Percentiles rank a stretch among this genome's conserved stretches.
Evolutionary conservation across 2,888 invertebrate genomes (phyloP).

Genomic region (Lithosia quadra): DNA sequence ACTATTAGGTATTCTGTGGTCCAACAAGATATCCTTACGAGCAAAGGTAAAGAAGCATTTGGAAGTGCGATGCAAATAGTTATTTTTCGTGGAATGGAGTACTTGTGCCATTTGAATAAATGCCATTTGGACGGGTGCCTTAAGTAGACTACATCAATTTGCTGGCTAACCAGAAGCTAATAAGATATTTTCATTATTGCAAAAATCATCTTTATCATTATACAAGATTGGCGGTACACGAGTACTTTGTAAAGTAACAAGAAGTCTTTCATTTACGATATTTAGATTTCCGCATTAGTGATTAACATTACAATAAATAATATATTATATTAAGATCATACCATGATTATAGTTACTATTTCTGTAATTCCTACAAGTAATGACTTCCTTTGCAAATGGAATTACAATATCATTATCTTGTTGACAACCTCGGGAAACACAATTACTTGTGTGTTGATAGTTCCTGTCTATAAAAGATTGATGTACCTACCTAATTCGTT

Average conservation of each 20-base stretch:
- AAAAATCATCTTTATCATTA: conserved; percentile 4
- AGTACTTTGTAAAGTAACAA: conserved; percentile 14
- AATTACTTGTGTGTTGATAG: conserved; percentile 23
- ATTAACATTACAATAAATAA: conserved; percentile 42
- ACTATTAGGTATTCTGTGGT: too few relatives aligned
- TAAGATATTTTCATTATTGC: too few relatives aligned
- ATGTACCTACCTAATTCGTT: too few relatives aligned
- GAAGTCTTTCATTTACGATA: conserved; percentile 27
- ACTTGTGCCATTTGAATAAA: too few relatives aligned
- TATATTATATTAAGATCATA: conserved; percentile 30
- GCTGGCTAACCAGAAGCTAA: too few relatives aligned
- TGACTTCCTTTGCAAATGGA: conserved; percentile 55
- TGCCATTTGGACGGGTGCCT: too few relatives aligned
- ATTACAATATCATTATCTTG: conserved; percentile 57
- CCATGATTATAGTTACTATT: conserved; percentile 18
- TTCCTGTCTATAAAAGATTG: too few relatives aligned
- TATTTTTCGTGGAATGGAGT: too few relatives aligned
- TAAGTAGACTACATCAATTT: too few relatives aligned
- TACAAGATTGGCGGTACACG: conserved; percentile 8
- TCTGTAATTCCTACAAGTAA: conserved; percentile 49
- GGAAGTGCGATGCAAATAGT: too few relatives aligned
- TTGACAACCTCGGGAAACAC: conserved; percentile 56
- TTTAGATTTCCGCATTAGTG: conserved; percentile 43
- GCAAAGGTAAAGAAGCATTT: not conserved
- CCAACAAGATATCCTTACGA: too few relatives aligned